Base-by-base conservation (phyloP, 2,888 invertebrate genomes). In the Diadromus collaris region DNA sequence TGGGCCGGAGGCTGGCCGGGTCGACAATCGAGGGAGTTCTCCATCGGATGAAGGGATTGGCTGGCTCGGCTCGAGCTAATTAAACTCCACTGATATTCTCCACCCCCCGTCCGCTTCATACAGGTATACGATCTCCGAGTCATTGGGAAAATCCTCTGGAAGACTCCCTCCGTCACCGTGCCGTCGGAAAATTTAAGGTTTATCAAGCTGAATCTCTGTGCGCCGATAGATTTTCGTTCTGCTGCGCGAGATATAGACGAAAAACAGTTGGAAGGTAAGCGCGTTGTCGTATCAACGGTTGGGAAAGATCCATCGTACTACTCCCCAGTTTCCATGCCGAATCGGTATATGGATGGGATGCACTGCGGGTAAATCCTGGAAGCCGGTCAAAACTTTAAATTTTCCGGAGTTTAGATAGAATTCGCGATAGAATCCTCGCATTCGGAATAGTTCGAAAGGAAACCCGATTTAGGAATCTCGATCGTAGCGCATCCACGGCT, bases 41-140 rank as follows among this genome's bases (percentile, higher is more conserved):
- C 63, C 67, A 56, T 68, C 63, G 76, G 67, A 80, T 78, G 58
- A 78, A 75, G 76, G 72, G 76, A 72, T 76, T 63, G 68, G 58
- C 48, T n/a, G 58, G 64, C 56, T 41, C 29, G 38, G 44, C 51
- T 51, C 13, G 70, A 58, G 71, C 67, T 79, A 79, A 79, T 79
- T 79, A 79, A 79, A 79, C 76, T 76, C 46, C 71, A 63, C 71
- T 71, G 71, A 71, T 76, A 76, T 72, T 67, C 54, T 41, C 34
- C n/a, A 10, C 13, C 54, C n/a, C 27, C 54, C 54, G 2, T 2
- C 16, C 29, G 2, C 24, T 1, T 27, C 29, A 29, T 70, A 75
- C 54, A 78, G 75, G 9, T 64, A 61, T 54, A 29, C 21, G 24
- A 69, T 74, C 54, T 69, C 32, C 24, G 16, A 27, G 54, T 34